phyloP scores from a whole-genome alignment of 1,140 invertebrate species.

The Philopotamus ludificatus region DNA sequence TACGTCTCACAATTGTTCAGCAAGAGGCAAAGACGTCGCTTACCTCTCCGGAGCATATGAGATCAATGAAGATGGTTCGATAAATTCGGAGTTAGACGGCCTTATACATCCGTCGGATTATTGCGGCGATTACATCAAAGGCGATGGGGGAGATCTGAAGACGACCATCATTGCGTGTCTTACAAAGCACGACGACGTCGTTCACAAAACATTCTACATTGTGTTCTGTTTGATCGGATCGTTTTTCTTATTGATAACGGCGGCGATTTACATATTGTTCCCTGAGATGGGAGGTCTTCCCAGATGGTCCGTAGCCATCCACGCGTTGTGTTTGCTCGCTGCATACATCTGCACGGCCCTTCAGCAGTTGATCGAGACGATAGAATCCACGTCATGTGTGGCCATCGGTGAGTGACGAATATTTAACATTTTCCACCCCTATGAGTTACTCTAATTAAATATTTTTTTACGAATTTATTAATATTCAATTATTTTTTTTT shows the following conservation, averaged over 20 bases:
- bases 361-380: too few relatives aligned
- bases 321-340: slow-evolving; percentile 16
- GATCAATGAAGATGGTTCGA: neutral
- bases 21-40: neutral
- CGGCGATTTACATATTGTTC: slow-evolving; percentile 20
- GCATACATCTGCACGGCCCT: slow-evolving; percentile 13
- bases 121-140: slow-evolving; percentile 2
- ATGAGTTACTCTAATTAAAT: too few relatives aligned
- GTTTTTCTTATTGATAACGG: slow-evolving; percentile 6
- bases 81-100: slow-evolving; percentile 3
- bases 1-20: neutral
- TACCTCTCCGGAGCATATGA: neutral
- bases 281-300: slow-evolving; percentile 27
- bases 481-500: too few relatives aligned
- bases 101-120: neutral
- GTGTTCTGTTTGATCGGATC: neutral
- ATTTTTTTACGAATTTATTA: too few relatives aligned
- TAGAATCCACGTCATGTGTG: too few relatives aligned
- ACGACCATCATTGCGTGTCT: neutral
- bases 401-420: too few relatives aligned
- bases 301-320: slow-evolving; percentile 10
- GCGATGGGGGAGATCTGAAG: neutral
- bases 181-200: neutral
- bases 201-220: neutral
- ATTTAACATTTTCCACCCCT: too few relatives aligned